These are phyloP conservation scores for Elanus axillaris DNA, from an alignment of 2,113 vertebrate genomes.

Conservation along the genomic window DNA sequence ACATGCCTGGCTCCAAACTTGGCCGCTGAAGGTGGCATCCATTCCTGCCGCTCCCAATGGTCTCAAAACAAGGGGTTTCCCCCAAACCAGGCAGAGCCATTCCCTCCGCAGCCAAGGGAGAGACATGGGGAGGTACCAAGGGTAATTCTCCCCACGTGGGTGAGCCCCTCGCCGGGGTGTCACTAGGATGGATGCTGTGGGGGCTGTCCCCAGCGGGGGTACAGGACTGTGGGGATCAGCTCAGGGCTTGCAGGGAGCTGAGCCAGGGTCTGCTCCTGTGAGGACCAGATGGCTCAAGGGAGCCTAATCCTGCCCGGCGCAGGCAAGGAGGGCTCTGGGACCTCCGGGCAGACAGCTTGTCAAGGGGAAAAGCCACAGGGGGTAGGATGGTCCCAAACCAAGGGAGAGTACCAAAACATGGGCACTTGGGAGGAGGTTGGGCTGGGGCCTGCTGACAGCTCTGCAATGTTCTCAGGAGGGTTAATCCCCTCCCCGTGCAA, in stretches of 20 bases:
- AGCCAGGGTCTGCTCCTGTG: not conserved
- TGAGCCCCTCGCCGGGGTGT: fast-evolving
- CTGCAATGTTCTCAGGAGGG: fast-evolving
- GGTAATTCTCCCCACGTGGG: fast-evolving
- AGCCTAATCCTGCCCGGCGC: not conserved
- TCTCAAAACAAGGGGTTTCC: not conserved
- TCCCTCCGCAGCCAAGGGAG: not conserved
- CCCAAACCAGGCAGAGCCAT: not conserved
- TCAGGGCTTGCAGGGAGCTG: not conserved
- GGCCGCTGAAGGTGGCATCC: not conserved
- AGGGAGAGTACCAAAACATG: fast-evolving
- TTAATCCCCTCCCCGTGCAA: not conserved
- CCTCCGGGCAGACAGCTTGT: fast-evolving
- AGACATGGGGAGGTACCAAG: fast-evolving
- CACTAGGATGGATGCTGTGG: fast-evolving
- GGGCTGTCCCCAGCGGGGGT: not conserved
- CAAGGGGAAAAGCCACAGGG: fast-evolving
- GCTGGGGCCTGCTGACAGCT: not conserved
- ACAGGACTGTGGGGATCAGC: not conserved
- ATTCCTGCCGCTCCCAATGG: fast-evolving
- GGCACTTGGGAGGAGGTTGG: not conserved
- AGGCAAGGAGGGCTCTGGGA: not conserved
- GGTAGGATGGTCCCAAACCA: not conserved
- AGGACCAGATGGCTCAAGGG: not conserved
- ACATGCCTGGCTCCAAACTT: not conserved